Percentiles rank a stretch among this genome's conserved stretches.
Evolutionary conservation across 2,797 vertebrate genomes (phyloP).

Genomic region (Malacoraja senta): DNA sequence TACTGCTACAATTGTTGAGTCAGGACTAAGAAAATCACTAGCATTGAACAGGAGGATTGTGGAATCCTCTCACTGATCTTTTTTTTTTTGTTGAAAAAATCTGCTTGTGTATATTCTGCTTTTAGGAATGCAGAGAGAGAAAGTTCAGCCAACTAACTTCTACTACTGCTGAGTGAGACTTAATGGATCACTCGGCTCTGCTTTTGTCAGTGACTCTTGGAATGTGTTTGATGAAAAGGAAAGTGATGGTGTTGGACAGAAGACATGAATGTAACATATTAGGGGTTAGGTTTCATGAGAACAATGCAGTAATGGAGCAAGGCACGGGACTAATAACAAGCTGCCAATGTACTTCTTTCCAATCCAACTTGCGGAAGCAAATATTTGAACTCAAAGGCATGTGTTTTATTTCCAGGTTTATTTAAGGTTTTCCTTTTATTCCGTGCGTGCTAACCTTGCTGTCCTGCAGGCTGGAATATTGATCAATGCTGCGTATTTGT

Average conservation of each 20-base stretch:
- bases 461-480: background rate
- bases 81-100: slow-evolving; percentile 54
- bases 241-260: slow-evolving; percentile 62
- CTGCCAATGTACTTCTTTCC: background rate
- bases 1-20: background rate
- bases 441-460: background rate
- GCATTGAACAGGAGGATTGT: background rate
- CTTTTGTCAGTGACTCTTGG: slow-evolving; percentile 80
- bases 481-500: background rate
- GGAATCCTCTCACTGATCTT: background rate
- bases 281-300: slow-evolving; percentile 58
- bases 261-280: slow-evolving; percentile 62
- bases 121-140: slow-evolving; percentile 70
- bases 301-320: slow-evolving; percentile 60
- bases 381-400: slow-evolving; percentile 3
- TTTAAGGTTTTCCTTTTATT: background rate
- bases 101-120: slow-evolving; percentile 51
- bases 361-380: slow-evolving; percentile 7
- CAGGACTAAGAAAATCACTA: background rate
- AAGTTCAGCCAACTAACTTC: slow-evolving; percentile 83
- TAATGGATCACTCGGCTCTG: slow-evolving; percentile 85
- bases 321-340: background rate
- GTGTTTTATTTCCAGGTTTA: slow-evolving; percentile 21
- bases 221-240: slow-evolving; percentile 94
- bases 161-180: slow-evolving; percentile 86